Base-by-base conservation (phyloP, 2,888 invertebrate species). In the Apamea monoglypha region DNA sequence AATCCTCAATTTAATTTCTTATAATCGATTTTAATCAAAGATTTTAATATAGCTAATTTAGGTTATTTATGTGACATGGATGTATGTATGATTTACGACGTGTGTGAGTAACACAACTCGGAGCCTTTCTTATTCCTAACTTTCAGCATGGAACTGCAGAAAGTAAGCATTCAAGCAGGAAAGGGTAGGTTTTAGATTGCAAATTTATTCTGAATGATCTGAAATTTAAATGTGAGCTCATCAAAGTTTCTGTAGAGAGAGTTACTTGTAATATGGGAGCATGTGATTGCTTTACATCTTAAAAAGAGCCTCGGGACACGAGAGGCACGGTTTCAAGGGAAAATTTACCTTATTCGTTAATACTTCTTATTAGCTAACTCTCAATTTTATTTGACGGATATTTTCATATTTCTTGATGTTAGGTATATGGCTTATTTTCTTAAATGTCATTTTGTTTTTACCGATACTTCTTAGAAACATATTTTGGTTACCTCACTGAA, bases 191-290 rank as follows among this genome's bases (percentile, higher is more conserved):
- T 94, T 94, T 93, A 93, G 91, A 87, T 94, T 95, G 95, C 93
- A 95, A 96, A 96, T 96, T 94, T 96, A 96, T 96, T 95, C 95
- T 82, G 88, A 92, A 89, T 91, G 93, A 95, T 96, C 94, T 96
- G 93, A 95, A 96, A 95, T 96, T 96, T 95, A 96, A 95, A 96
- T 96, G 91, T 80, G 93, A 92, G 92, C 92, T 95, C 94, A 95
- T 95, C 95, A 96, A 96, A 95, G 93, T 96, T 95, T 92, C 92
- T 92, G 87, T 91, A 87, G 74, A 81, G 89, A 83, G 91, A 92
- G 91, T 91, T 91, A 89, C 91, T 91, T 89, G 91, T 91, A 91
- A 92, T 92, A 92, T 91, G 90, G 90, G 91, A 90, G 89, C 88
- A 87, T 92, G 90, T 91, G 93, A 92, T 93, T 94, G 91, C 92